These are phyloP conservation scores for Synergus umbraculus DNA, from an alignment of 2,888 invertebrate species.

Conservation along the genomic window DNA sequence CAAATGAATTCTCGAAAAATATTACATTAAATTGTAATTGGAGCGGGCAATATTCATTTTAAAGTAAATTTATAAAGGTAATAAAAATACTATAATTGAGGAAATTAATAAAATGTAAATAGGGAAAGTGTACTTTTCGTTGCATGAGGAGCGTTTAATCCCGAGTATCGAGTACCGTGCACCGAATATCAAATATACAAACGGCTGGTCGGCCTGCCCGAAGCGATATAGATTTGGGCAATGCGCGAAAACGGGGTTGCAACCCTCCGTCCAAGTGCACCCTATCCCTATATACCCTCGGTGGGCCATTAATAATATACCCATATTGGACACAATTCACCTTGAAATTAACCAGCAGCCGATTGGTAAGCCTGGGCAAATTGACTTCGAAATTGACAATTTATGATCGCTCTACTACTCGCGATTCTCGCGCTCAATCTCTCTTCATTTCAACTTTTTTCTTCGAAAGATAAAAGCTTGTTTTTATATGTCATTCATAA, in stretches of 20 bases:
- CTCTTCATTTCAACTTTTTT: constrained; percentile 7
- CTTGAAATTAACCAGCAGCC: constrained; percentile 78
- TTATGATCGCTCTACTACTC: constrained; percentile 68
- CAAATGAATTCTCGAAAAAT: too few species aligned
- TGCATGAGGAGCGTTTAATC: constrained; percentile 36
- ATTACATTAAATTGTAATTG: too few species aligned
- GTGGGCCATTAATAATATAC: constrained; percentile 77
- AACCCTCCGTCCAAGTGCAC: constrained; percentile 72
- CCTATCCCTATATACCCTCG: constrained; percentile 66
- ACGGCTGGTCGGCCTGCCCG: constrained; percentile 58
- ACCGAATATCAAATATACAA: constrained; percentile 48
- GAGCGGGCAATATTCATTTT: background rate
- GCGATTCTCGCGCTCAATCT: constrained; percentile 48
- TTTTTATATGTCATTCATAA: background rate
- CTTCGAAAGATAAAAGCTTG: background rate
- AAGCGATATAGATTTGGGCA: constrained; percentile 74
- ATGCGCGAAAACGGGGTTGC: constrained; percentile 75
- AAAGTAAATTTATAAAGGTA: constrained; percentile 7
- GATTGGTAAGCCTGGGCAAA: constrained; percentile 77
- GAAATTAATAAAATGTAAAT: constrained; percentile 39
- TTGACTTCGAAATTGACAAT: constrained; percentile 78
- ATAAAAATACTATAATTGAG: constrained; percentile 14
- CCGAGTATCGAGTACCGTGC: constrained; percentile 47
- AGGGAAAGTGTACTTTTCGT: constrained; percentile 36
- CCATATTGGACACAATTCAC: constrained; percentile 78